These are phyloP conservation scores for Eidolon helvum DNA, from an alignment of 2,113 vertebrate genomes.

Conservation along the genomic window DNA sequence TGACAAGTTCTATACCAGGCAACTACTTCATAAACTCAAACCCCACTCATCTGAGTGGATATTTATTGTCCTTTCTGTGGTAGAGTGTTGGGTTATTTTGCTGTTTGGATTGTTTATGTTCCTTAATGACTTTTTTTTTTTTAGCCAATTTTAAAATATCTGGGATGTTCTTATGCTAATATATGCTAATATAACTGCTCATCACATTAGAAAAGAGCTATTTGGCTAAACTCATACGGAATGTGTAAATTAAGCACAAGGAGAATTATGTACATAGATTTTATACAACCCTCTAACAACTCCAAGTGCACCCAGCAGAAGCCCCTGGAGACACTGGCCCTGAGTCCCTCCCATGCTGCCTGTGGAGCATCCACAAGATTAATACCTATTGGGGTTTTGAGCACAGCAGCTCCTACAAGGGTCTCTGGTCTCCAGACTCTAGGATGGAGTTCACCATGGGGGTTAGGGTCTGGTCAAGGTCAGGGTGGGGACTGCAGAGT, in stretches of 20 bases:
- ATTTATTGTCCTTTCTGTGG: constrained; percentile 11
- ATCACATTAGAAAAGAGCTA: constrained; percentile 54
- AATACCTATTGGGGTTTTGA: background rate
- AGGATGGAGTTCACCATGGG: background rate
- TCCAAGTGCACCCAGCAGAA: background rate
- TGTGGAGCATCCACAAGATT: background rate
- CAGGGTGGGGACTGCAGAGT: background rate
- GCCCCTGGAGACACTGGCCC: background rate
- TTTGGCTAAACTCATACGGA: constrained; percentile 50
- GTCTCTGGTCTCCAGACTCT: background rate
- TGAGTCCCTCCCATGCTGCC: background rate
- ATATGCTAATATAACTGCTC: constrained; percentile 52
- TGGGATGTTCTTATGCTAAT: constrained; percentile 44
- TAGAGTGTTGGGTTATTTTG: constrained; percentile 71
- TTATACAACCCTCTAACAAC: background rate
- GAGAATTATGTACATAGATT: background rate
- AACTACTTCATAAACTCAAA: constrained; percentile 66
- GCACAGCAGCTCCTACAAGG: background rate
- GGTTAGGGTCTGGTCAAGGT: background rate
- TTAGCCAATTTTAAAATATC: constrained; percentile 77
- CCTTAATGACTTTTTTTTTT: constrained; percentile 66
- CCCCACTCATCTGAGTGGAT: constrained; percentile 38
- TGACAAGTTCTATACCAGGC: constrained; percentile 46
- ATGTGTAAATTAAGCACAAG: constrained; percentile 39
- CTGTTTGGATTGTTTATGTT: constrained; percentile 74